Conservation (phyloP, 1,140 invertebrate species). For the Plutomurus gul region DNA sequence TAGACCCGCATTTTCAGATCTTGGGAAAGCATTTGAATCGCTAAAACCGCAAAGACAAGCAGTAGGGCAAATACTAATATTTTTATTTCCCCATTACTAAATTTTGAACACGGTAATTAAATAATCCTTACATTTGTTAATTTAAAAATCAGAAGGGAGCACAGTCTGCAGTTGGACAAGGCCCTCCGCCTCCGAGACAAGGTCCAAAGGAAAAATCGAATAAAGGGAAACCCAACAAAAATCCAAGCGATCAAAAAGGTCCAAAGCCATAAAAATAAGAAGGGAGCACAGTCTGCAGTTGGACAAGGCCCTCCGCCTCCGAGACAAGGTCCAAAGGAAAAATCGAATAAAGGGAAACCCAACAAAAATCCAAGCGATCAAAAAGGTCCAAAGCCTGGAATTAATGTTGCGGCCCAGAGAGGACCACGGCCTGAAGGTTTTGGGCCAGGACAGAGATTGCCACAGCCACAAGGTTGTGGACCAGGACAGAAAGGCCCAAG, state of each 20-base stretch:
- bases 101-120: too few species aligned
- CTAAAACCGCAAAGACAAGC: too few species aligned
- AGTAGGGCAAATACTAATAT: too few species aligned
- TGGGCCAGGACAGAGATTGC: not conserved
- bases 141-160: too few species aligned
- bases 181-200: too few species aligned
- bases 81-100: too few species aligned
- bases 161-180: too few species aligned
- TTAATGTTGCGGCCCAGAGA: not conserved
- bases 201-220: not conserved
- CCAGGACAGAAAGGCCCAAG: too few species aligned
- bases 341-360: not conserved
- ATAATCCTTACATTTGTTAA: too few species aligned
- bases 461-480: too few species aligned
- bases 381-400: not conserved
- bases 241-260: not conserved
- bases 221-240: not conserved
- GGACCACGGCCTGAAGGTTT: not conserved
- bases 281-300: not conserved
- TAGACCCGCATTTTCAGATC: conserved; percentile 10
- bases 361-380: not conserved
- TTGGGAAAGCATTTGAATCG: conserved; percentile 9
- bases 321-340: not conserved
- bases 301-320: not conserved
- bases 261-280: not conserved